Percentiles rank a stretch among this genome's conserved stretches.
These are phyloP conservation scores for Procambarus virginalis DNA, from an alignment of 1,140 invertebrate species.

Conservation along the genomic window DNA sequence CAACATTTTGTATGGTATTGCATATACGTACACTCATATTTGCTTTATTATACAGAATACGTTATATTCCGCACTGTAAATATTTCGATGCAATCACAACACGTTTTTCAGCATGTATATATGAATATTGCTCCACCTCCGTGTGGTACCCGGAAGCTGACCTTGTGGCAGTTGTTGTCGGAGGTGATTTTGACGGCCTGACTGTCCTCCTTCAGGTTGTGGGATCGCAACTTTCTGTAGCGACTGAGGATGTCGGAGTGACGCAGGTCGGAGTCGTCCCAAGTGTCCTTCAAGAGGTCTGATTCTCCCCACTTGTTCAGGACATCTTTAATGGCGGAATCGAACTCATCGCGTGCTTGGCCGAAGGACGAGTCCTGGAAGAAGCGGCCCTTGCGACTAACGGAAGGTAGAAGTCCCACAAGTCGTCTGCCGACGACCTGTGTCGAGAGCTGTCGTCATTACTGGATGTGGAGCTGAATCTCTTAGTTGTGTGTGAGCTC, in stretches of 20 bases:
- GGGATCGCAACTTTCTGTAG: conserved; percentile 40
- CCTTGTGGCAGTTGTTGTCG: conserved; percentile 38
- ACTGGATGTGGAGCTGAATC: neutral
- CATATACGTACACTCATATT: neutral
- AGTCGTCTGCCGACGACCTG: conserved; percentile 11
- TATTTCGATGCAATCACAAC: neutral
- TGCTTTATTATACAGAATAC: no score
- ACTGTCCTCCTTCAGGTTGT: conserved; percentile 28
- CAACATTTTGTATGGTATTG: neutral
- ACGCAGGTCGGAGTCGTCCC: conserved; percentile 10
- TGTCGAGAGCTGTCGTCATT: neutral
- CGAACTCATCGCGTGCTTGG: conserved; percentile 19
- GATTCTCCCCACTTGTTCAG: conserved; percentile 27
- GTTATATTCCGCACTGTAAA: no score
- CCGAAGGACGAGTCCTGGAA: conserved; percentile 42
- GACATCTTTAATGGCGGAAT: conserved; percentile 10
- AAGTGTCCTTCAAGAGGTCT: conserved; percentile 8
- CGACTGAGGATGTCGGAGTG: conserved; percentile 12
- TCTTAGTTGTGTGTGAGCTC: conserved; percentile 11
- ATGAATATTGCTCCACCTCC: neutral
- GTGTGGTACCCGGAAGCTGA: neutral
- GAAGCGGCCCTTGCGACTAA: conserved; percentile 30
- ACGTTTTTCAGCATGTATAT: no score
- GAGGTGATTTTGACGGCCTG: conserved; percentile 40
- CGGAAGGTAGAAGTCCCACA: conserved; percentile 34